These are phyloP conservation scores for Rhynchonema sp. DNA, from an alignment of 2,888 invertebrate species.

Conservation along the genomic window DNA sequence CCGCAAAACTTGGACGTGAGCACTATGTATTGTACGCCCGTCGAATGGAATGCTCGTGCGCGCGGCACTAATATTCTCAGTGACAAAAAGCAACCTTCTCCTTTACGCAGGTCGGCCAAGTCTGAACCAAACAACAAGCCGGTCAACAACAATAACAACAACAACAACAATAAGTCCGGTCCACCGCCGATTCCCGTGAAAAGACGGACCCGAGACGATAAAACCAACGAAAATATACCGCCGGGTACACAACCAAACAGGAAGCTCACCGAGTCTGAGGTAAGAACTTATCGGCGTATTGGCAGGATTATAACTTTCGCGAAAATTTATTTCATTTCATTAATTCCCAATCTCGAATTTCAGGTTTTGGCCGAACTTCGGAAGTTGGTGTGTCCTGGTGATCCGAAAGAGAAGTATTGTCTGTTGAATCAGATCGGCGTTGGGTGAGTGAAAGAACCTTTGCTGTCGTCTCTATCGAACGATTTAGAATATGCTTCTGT, in stretches of 20 bases:
- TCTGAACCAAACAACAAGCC: neutral
- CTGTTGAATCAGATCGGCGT: constrained; percentile 65
- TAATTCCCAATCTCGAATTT: no score
- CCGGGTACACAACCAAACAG: neutral
- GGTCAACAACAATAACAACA: neutral
- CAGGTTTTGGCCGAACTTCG: constrained; percentile 16
- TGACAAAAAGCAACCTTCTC: no score
- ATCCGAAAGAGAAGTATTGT: constrained; percentile 60
- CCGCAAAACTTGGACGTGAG: no score
- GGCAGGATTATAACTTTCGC: neutral
- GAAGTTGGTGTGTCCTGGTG: constrained; percentile 37
- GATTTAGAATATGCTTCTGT: no score
- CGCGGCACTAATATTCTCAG: no score
- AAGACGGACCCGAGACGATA: neutral
- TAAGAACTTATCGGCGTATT: no score
- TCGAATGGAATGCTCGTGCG: no score
- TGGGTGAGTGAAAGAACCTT: constrained; percentile 39
- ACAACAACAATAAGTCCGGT: neutral
- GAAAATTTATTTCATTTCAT: neutral
- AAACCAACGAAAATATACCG: neutral
- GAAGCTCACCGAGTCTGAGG: neutral
- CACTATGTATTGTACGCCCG: no score
- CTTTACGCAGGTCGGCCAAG: no score
- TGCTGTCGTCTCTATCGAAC: no score
- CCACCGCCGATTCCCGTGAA: neutral